Evolutionary conservation across 2,113 vertebrate species (phyloP).

Genomic region (Podarcis cretensis): DNA sequence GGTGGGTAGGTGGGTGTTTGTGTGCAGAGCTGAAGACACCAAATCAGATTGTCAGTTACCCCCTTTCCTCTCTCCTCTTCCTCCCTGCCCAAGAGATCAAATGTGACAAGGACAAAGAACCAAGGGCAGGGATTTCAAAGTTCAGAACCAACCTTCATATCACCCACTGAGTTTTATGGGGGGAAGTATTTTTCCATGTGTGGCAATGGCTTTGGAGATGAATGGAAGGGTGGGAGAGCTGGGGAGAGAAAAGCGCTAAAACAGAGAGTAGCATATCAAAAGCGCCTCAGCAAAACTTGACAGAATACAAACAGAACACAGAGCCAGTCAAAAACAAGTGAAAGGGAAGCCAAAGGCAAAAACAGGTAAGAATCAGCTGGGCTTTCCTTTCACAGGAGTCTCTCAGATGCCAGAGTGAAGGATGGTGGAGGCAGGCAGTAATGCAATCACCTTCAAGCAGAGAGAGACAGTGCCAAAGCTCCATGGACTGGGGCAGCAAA

Average conservation of each 20-base stretch:
- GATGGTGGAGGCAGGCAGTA: not conserved
- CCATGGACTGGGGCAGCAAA: constrained; percentile 15
- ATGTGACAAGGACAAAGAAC: not conserved
- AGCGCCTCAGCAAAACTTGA: not conserved
- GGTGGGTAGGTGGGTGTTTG: not conserved
- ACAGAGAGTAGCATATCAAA: not conserved
- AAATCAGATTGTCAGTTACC: too few species aligned
- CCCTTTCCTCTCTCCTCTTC: too few species aligned
- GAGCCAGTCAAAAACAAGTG: constrained; percentile 44
- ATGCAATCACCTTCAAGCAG: constrained; percentile 18
- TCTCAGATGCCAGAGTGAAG: not conserved
- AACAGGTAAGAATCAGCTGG: constrained; percentile 35
- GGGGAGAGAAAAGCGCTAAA: not conserved
- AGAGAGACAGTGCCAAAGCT: not conserved
- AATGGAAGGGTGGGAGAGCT: not conserved
- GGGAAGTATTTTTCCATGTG: not conserved
- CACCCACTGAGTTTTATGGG: not conserved
- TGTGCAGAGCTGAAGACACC: too few species aligned
- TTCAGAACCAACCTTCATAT: not conserved
- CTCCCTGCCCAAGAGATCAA: too few species aligned
- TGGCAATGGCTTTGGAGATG: not conserved
- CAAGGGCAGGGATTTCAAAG: not conserved
- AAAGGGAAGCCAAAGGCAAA: constrained; percentile 44
- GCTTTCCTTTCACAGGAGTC: constrained; percentile 19
- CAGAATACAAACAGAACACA: constrained; percentile 12